A percentile compares a stretch with the other conserved stretches of the same genome.
Conservation (phyloP, 1,140 invertebrate species). For the Tribolium castaneum region DNA sequence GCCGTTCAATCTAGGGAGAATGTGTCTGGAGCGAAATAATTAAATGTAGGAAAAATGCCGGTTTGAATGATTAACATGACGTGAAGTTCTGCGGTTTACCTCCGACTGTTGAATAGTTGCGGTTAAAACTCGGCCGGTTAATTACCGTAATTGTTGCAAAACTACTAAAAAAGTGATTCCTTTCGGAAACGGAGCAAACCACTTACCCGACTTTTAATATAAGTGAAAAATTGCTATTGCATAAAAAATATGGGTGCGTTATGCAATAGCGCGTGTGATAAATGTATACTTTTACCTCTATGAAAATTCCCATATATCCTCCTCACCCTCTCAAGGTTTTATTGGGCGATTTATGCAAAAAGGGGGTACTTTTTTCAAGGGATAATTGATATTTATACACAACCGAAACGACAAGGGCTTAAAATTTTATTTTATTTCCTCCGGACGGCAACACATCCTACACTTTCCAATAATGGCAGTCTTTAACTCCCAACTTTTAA, state of each 20-base stretch:
- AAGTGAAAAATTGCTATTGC: conserved; percentile 11
- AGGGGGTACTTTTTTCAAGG: background rate
- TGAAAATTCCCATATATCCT: background rate
- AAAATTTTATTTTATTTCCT: background rate
- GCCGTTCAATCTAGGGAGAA: conserved; percentile 4
- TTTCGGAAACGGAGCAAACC: background rate
- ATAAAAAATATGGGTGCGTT: conserved; percentile 18
- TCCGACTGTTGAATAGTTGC: too few relatives aligned
- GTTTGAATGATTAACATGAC: too few relatives aligned
- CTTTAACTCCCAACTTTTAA: conserved; percentile 16
- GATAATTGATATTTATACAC: background rate
- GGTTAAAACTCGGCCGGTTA: too few relatives aligned
- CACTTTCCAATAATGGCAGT: conserved; percentile 4
- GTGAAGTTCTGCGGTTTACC: too few relatives aligned
- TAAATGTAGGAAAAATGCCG: too few relatives aligned
- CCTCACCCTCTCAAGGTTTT: background rate
- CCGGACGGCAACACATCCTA: background rate
- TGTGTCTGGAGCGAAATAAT: background rate
- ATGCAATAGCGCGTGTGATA: conserved; percentile 10
- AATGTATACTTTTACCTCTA: conserved; percentile 18
- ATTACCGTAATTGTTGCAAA: background rate
- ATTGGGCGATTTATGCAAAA: conserved; percentile 4
- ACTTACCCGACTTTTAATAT: conserved; percentile 21
- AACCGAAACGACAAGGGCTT: background rate
- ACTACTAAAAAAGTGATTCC: background rate